Base-by-base conservation (phyloP, 2,113 vertebrate genomes). In the Thunnus thynnus region DNA sequence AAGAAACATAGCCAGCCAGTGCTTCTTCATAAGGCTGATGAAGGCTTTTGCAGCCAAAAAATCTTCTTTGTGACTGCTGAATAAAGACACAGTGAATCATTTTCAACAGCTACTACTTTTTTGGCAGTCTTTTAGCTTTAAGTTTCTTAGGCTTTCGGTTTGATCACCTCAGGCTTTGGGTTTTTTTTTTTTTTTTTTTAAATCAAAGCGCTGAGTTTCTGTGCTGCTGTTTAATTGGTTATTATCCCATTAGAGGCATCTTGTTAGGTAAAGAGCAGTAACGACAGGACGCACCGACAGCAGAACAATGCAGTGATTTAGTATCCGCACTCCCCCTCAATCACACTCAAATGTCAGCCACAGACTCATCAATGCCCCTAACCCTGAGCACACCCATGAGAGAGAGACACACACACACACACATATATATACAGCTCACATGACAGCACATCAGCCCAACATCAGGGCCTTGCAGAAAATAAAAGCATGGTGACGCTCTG, bases 321-420 rank as follows among this genome's bases (percentile, higher is more conserved):
- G 86, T 78, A 84, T 86, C 88, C 58, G 82, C 81, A 65, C 85
- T 86, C 82, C 81, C 82, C 79, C 86, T 76, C 89, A 86, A 87
- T 91, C 84, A 75, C 79, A 80, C 85, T 91, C 89, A 92, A 89
- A 94, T 92, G 90, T 92, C 90, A 94, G 74, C 83, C 88, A 63
- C 88, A 88, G 83, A 90, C 88, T 88, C 90, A 88, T 90, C 88
- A 73, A 87, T 89, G 88, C 73, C 83, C 78, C 87, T 69, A 79
- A 82, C 86, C 82, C 85, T 62, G 78, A 86, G 87, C 82, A 77
- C 76, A 25, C 86, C 86, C 87, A 78, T 64, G 90, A 88, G 86
- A 62, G 72, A 0, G 36, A 9, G 0, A 36, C 3, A 91, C 80
- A 56, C 87, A 70, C 77, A 61, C 13, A 65, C 36, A 51, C 68